Percentiles rank a stretch among this genome's conserved stretches.
Evolutionary conservation across 2,888 invertebrate genomes (phyloP).

Genomic region (Timema cristinae): DNA sequence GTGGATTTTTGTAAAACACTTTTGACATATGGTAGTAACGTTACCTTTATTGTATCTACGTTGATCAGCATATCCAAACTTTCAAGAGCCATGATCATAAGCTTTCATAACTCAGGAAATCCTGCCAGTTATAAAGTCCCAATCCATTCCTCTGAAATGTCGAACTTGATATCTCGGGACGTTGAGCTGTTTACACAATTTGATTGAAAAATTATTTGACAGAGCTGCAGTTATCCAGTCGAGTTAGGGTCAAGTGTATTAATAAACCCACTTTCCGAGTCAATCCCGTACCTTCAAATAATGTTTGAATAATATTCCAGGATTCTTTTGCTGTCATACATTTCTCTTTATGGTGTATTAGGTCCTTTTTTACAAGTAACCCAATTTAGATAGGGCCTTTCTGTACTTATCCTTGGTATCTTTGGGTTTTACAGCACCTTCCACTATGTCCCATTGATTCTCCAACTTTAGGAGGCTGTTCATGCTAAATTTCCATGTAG

Average conservation of each 20-base stretch:
- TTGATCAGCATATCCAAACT: neutral
- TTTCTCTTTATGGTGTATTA: slow-evolving; percentile 3
- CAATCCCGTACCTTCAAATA: neutral
- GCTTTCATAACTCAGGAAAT: neutral
- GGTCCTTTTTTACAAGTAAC: neutral
- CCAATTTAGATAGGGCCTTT: neutral
- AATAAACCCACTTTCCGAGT: slow-evolving; percentile 8
- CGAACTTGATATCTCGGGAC: neutral
- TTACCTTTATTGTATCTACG: neutral
- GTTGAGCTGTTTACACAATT: neutral
- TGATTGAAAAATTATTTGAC: neutral
- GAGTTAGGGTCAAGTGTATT: no score
- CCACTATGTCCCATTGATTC: neutral
- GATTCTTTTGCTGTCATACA: neutral
- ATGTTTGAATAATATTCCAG: neutral
- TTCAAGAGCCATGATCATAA: neutral
- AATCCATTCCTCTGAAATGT: slow-evolving; percentile 5
- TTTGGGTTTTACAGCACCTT: neutral
- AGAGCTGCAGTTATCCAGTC: no score
- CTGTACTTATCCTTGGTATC: neutral
- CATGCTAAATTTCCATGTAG: neutral
- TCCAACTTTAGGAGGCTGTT: neutral
- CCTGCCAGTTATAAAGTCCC: neutral
- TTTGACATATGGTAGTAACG: neutral
- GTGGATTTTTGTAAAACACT: neutral